Evolutionary conservation across 2,888 invertebrate genomes (phyloP), one percentile per base, ranked within the genome.

Genomic region (Drosophila engyochracea): DNA sequence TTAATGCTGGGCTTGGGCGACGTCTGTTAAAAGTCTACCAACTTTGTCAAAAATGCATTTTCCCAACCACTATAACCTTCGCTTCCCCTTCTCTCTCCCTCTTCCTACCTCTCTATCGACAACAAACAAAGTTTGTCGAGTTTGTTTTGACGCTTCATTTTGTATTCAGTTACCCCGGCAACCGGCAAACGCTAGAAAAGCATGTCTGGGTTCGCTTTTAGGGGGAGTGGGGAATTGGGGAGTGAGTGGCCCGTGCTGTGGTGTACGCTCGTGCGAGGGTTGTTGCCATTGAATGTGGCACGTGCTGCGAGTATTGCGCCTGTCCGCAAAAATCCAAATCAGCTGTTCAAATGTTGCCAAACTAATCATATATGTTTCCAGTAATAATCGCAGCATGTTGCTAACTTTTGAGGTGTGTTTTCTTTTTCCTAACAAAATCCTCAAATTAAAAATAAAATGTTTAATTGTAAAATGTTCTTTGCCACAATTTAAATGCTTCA

Each of bases 141-240:
- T 90, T 86, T 89, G 87, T 90, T 90, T 84, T 89, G 85, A 84
- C 89, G 83, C 69, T 76, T 62, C 69, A 69, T 68, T 74, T 81
- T 55, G 64, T 72, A 70, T 76, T 77, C 44, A 66, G 88, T 89
- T 76, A 70, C 77, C 73, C 63, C 63, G 81, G 74, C 84, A 90
- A 89, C 90, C 84, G 83, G 74, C 82, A 78, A 87, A 80, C 64
- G 75, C 52, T 65, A 71, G 72, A 79, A 77, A 74, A 83, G 71
- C 88, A 82, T 75, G 89, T 82, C 89, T 85, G 82, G 79, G 47
- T 31, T 33, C 57, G 28, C 44, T 59, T 28, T 47, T 35, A 41
- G 57, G 31, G 52, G 25, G 30, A 12, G 25, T 19, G 39, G 19
- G 7, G 16, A 22, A 9, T 47, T 47, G 16, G 16, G 16, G 19